A percentile compares a stretch with the other conserved stretches of the same genome.
These are phyloP conservation scores for Procambarus clarkii DNA, from an alignment of 1,140 invertebrate species.

Conservation along the genomic window DNA sequence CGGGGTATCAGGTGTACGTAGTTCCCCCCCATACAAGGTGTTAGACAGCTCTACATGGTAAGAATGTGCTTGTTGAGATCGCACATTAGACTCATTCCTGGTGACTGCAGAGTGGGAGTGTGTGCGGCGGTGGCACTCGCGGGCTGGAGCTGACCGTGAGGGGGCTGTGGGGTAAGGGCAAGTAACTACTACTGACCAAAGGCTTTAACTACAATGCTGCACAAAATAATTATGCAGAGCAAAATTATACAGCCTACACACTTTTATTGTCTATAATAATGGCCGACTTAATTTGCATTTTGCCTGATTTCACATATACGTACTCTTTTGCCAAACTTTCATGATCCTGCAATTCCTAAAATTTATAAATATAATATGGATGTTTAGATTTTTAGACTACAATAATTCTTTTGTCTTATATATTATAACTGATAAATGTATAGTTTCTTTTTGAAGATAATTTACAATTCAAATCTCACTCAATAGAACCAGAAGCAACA, in stretches of 20 bases:
- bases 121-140: conserved; percentile 68
- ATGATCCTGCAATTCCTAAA: neutral
- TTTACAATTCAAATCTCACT: too few species aligned
- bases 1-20: conserved; percentile 70
- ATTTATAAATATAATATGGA: neutral
- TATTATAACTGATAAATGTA: too few species aligned
- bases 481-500: too few species aligned
- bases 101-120: conserved; percentile 57
- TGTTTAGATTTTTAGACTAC: neutral
- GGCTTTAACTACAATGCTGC: neutral
- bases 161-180: conserved; percentile 62
- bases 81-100: conserved; percentile 18
- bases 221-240: conserved; percentile 1
- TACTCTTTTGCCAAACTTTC: neutral
- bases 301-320: neutral
- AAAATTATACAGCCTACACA: neutral
- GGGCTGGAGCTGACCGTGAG: conserved; percentile 40
- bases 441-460: too few species aligned
- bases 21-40: conserved; percentile 73
- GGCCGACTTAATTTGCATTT: neutral
- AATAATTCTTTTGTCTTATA: neutral
- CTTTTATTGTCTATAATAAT: neutral
- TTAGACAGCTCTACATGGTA: conserved; percentile 73
- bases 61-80: conserved; percentile 50
- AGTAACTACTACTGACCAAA: conserved; percentile 37